Base-by-base conservation (phyloP, 2,113 vertebrate species). In the Varanus salvator region DNA sequence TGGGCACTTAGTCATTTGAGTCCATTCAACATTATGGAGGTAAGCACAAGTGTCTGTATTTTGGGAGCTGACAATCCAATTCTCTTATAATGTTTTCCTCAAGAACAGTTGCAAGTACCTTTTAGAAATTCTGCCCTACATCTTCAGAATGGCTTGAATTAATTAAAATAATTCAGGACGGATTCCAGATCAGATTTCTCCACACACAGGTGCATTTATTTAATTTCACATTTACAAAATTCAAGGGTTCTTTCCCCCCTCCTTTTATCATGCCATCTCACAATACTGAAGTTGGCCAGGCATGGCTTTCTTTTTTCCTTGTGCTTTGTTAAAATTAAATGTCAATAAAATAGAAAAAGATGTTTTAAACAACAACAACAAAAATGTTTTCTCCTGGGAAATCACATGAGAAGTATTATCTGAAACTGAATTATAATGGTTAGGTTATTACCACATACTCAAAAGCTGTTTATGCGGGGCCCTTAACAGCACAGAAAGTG, bases 381-480 rank as follows among this genome's bases (percentile, higher is more conserved):
- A 64, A 1, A 60, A 85, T 2, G 0, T 19, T 80, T 48, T 77
- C 12, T 44, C 12, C n/a, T 60, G n/a, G 0, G 69, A 44, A 90
- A 88, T 82, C n/a, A 88, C 84, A 80, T 48, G 60, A 89, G 7
- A 91, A 80, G 0, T 23, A 12, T 86, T 8, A 5, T 94, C 31
- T 76, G 82, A 76, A 92, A 90, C 15, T 34, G 17, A 90, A 90
- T 85, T 88, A 83, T 89, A 90, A 87, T 75, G 31, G 25, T 1
- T 82, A 84, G 31, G 21, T 34, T 60, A 91, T 90, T 89, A 83
- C 17, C 89, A 52, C 7, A 52, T 6, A 31, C 8, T 81, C 4
- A 60, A 5, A 85, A 93, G 34, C 11, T 75, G 5, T 86, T 89
- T 86, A 48, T 1, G 52, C 8, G 60, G 81, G 4, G 15, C 15